phyloP scores from a whole-genome alignment of 1,140 invertebrate species.

The Leptestheria dahalacensis region DNA sequence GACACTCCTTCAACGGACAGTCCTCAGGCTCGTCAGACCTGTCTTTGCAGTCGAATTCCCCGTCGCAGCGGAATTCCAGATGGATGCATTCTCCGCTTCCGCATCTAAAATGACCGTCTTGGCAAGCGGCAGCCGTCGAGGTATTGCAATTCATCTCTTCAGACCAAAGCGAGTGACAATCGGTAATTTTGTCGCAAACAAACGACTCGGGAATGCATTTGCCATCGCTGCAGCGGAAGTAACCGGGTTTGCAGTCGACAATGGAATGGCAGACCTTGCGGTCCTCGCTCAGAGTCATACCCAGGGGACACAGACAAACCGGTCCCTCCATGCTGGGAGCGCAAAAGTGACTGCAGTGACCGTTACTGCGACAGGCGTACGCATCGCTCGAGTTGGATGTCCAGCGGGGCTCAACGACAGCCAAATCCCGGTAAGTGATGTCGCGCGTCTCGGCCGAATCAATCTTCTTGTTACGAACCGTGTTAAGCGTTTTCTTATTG shows the following conservation, averaged over 20 bases:
- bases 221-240: neutral
- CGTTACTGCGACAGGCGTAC: neutral
- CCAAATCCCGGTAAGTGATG: neutral
- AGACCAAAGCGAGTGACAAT: conserved; percentile 27
- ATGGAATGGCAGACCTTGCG: neutral
- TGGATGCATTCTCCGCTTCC: conserved; percentile 54
- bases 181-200: conserved; percentile 31
- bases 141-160: conserved; percentile 32
- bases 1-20: conserved; percentile 21
- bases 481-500: neutral
- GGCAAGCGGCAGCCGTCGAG: conserved; percentile 25
- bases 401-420: neutral
- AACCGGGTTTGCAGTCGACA: neutral
- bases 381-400: neutral
- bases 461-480: neutral
- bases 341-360: conserved; percentile 5
- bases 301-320: neutral
- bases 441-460: neutral
- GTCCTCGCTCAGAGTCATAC: neutral
- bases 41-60: conserved; percentile 88
- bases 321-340: neutral
- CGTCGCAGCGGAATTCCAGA: conserved; percentile 92
- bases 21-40: conserved; percentile 77
- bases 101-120: conserved; percentile 30
- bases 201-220: conserved; percentile 18